Base-by-base conservation (phyloP, 2,797 vertebrate genomes). In the Tapirus indicus region DNA sequence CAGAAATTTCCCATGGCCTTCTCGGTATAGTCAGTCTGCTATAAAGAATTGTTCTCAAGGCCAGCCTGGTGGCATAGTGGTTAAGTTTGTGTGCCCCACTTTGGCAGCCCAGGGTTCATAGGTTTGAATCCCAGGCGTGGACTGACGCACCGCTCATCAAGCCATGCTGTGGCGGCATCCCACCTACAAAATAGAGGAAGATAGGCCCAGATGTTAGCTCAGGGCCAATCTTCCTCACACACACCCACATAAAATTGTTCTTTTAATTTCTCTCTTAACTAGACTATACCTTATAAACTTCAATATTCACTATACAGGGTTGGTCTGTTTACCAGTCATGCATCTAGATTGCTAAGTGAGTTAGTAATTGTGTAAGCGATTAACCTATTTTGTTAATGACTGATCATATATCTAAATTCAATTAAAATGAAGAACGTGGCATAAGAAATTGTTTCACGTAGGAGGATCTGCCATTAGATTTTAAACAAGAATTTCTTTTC, bases 331-430 rank as follows among this genome's bases (percentile, higher is more conserved):
- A 29, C 17, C 9, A 75, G 58, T 54, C 21, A 6, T 23, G 32
- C 11, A 29, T 88, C 21, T 44, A 66, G 47, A 72, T 29, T 62
- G 91, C 64, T 62, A 71, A 80, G 25, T 72, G 18, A 77, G 54
- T 62, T 77, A n/a, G 47, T 79, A 32, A 56, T 78, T 72, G 38
- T 27, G 13, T 8, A 21, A 60, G 49, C 66, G 41, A 64, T 27
- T 72, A 62, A 71, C 21, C 17, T 16, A 27, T 88, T 85, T 95
- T 52, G 21, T 47, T 74, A 35, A 86, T 54, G 41, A 69, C 21
- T 49, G 29, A 35, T 83, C 32, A 56, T 71, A 27, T 77, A 75
- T 89, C n/a, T 69, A 89, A 97, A 84, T 69, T 88, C 54, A 75
- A 32, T 89, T 88, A 88, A 75, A 94, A 58, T 58, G 16, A 72